Evolutionary conservation across 2,888 invertebrate genomes (phyloP), one percentile per base, ranked within the genome.

Genomic region (Lordiphosa fenestrarum): DNA sequence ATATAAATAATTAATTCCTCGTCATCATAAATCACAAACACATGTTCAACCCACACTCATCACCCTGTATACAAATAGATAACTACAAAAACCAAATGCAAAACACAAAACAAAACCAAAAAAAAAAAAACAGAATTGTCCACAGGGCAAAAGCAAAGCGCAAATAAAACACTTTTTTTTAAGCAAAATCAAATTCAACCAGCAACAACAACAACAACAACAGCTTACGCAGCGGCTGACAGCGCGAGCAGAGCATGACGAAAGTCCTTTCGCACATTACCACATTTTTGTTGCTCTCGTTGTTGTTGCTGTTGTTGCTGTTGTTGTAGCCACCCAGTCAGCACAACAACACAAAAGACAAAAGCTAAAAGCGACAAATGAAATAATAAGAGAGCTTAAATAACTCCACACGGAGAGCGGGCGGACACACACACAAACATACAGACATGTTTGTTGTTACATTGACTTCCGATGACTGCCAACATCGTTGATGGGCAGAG

Each of bases 191-290:
- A 78, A 84, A 85, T 67, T 80, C 67, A 47, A 65, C 77, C 61
- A 72, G 65, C 66, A 59, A 41, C 37, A 36, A n/a, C 23, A 36
- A 23, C 40, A 25, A 30, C 52, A 35, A 59, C 60, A 62, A 69
- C 69, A 25, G 21, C 52, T 50, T 3, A 30, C 10, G 30, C 30
- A 30, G 30, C 71, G 53, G 40, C 60, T 52, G 38, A 9, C 54
- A 30, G 13, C 40, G 44, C 40, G 44, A 38, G 42, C 55, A 73
- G 66, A 82, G 80, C 86, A 85, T 86, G 85, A 85, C 83, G 86
- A 84, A 82, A 84, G 86, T 86, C 86, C 83, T 84, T 81, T 84
- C 78, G 86, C 83, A 86, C 78, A 85, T 84, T 84, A 85, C 84
- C 86, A 81, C 85, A 73, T 85, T 80, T 83, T 80, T 58, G 42